Base-by-base conservation (phyloP, 2,113 vertebrate genomes). In the Craseonycteris thonglongyai region DNA sequence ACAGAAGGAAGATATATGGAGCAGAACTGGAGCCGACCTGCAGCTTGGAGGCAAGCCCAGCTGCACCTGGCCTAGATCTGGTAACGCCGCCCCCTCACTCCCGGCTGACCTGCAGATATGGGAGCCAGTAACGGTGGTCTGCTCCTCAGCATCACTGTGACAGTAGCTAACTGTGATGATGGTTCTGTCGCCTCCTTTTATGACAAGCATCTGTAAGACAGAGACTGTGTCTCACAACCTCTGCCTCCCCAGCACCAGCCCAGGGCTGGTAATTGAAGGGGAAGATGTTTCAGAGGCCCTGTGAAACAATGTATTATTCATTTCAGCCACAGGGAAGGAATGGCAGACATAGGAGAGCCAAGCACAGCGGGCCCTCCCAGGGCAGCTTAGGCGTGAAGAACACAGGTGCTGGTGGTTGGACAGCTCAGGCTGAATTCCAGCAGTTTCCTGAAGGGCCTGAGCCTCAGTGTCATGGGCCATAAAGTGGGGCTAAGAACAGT, bases 361-460 rank as follows among this genome's bases (percentile, higher is more conserved):
- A 26, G 18, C 2, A 10, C 10, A 22, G 6, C 0, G 1, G 58
- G 24, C 75, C 49, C 3, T 72, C 30, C 45, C 26, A 19, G 45
- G 49, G 80, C 3, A 38, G 19, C 28, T 8, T 2, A 11, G 42
- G 56, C 11, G 7, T 18, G 42, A 42, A 45, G 19, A 22, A 22
- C 22, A 7, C 4, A 3, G 63, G 22, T n/a, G 68, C 85, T 47
- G 74, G 22, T 22, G 3, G 15, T 18, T 24, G 35, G 58, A 30
- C 45, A 56, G 38, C 30, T 65, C 45, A 19, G 47, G 19, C 3
- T 14, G 33, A 40, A 56, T 63, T 42, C 68, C 16, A 61, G 81
- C 42, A 42, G 5, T 71, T 21, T 28, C 21, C 40, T 56, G 24
- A 26, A 33, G 5, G 18, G 28, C 75, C 45, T 4, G 81, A 49